Evolutionary conservation across 2,888 invertebrate genomes (phyloP), one percentile per base, ranked within the genome.

Genomic region (Hydroisotoma schaefferi): DNA sequence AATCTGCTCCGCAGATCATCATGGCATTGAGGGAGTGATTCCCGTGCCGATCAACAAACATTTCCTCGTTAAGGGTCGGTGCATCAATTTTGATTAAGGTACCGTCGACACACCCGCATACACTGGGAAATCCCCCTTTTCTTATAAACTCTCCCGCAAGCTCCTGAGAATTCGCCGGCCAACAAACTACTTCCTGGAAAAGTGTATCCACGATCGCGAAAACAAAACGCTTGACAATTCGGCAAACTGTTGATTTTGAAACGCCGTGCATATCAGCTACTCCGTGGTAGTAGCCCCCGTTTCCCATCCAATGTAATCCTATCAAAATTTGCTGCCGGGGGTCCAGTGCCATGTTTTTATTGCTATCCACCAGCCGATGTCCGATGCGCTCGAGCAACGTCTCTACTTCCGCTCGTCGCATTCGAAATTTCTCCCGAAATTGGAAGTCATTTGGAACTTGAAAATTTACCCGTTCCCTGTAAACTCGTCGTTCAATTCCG

Each of bases 101-200:
- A 1, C 68, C 65, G 43, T 68, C 68, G 0, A 59, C 57, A 12
- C 55, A 59, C n/a, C 63, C 69, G 28, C 43, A 25, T 0, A 67
- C 67, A 20, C 28, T 38, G 8, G 69, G 67, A 55, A 69, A 69
- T n/a, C 69, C 65, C 2, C 63, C 57, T 22, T 20, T 40, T n/a
- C 23, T 6, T 6, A 40, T 27, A 40, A 61, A 64, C 15, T 60
- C 52, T 2, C 26, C 1, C 1, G 64, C 59, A n/a, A 61, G n/a
- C 4, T 55, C 8, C 3, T 22, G 10, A 22, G 44, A 20, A 20
- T 61, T 33, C 3, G 12, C 43, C 0, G 65, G 68, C 61, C 60
- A 68, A 2, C 43, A 8, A 1, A 68, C 55, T 3, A 55, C 49
- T 8, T 52, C 18, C 12, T 22, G 25, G n/a, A 65, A 58, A 27